Conservation (phyloP, 37 sponge, comb jelly and placozoan species). For the Chondrilla cf. caribensis region DNA sequence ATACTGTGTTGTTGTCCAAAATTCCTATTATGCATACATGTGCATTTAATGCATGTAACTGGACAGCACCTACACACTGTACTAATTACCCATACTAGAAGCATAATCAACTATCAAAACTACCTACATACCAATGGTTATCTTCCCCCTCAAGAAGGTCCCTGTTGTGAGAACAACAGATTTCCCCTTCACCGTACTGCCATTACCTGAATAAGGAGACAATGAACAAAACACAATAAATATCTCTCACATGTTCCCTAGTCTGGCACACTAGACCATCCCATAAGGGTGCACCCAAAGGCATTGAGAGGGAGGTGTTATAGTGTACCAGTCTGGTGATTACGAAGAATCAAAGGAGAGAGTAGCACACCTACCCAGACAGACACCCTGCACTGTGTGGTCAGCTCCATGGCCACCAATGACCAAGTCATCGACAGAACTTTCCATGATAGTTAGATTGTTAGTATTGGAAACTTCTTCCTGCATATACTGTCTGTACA, state of each 20-base stretch:
- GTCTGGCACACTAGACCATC: too few relatives aligned
- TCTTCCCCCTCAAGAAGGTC: conserved; percentile 75
- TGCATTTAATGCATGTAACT: too few relatives aligned
- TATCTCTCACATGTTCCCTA: background rate
- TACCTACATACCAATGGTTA: conserved; percentile 80
- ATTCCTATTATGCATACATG: too few relatives aligned
- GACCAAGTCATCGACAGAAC: conserved; percentile 62
- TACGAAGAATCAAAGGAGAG: background rate
- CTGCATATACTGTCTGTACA: conserved; percentile 67
- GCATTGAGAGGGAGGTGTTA: too few relatives aligned
- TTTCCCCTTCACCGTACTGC: conserved; percentile 20
- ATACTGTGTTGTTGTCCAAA: too few relatives aligned
- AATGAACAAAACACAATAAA: background rate
- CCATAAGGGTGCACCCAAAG: too few relatives aligned
- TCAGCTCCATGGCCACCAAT: background rate
- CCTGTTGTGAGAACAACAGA: conserved; percentile 80
- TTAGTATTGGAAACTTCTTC: conserved; percentile 22
- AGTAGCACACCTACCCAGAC: conserved; percentile 1
- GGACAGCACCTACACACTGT: too few relatives aligned
- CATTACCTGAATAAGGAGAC: conserved; percentile 27
- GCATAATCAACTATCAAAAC: too few relatives aligned
- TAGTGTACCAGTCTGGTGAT: background rate
- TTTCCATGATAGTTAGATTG: conserved; percentile 43
- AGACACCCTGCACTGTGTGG: conserved; percentile 2
- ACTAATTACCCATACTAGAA: too few relatives aligned